Evolutionary conservation across 2,797 vertebrate species (phyloP).

Genomic region (Tolypeutes matacus): DNA sequence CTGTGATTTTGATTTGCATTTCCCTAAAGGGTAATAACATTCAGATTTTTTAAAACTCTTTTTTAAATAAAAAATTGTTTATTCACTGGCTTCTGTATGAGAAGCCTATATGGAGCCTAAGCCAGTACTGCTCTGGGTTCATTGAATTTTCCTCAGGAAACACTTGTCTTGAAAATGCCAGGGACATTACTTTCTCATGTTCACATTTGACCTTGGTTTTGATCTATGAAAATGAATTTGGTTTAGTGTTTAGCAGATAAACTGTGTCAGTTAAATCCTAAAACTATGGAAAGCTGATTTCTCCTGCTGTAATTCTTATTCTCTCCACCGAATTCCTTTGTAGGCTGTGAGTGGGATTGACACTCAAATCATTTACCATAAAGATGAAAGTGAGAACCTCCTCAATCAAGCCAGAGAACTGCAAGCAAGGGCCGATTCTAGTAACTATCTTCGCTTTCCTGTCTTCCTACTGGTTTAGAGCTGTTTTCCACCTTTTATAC

Average conservation of each 20-base stretch:
- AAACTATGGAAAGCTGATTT: background rate
- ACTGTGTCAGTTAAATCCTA: conserved; percentile 35
- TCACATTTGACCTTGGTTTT: conserved; percentile 29
- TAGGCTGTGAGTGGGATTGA: conserved; percentile 93
- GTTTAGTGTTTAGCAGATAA: conserved; percentile 24
- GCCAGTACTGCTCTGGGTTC: background rate
- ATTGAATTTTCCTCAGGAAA: conserved; percentile 36
- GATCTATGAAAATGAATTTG: conserved; percentile 73
- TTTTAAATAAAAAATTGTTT: background rate
- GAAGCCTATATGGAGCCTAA: background rate
- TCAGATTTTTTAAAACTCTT: conserved; percentile 2
- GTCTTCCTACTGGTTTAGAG: conserved; percentile 51
- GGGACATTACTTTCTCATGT: conserved; percentile 20
- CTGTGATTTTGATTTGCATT: no score
- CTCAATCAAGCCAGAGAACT: conserved; percentile 91
- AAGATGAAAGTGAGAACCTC: conserved; percentile 90
- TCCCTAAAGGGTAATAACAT: background rate
- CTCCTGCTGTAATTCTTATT: conserved; percentile 63
- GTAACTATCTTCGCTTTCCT: conserved; percentile 86
- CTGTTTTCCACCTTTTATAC: conserved; percentile 29
- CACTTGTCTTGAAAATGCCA: conserved; percentile 20
- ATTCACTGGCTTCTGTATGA: background rate
- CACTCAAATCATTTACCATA: conserved; percentile 91
- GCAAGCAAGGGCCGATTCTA: conserved; percentile 88
- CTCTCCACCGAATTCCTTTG: conserved; percentile 72